Conservation (phyloP, 2,888 invertebrate genomes). For the Aporophyla lueneburgensis region DNA sequence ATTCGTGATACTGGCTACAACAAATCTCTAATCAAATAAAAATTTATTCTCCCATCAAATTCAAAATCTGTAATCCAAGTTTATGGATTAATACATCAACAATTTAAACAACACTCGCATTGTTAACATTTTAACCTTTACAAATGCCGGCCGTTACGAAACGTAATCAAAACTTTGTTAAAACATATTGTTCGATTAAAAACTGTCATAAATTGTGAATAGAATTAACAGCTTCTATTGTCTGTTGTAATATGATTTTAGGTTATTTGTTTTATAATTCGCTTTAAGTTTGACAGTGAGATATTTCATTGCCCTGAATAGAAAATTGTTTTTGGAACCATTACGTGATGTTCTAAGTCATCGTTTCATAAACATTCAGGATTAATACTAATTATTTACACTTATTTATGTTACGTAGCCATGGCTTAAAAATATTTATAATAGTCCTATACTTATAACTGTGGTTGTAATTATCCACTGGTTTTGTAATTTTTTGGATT, state of each 20-base stretch:
- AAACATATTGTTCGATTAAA: slow-evolving; percentile 43
- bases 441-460: too few species aligned
- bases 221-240: slow-evolving; percentile 31
- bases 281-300: not conserved
- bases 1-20: too few species aligned
- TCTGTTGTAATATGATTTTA: slow-evolving; percentile 21
- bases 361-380: not conserved
- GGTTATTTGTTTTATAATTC: slow-evolving; percentile 19
- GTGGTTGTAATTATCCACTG: too few species aligned
- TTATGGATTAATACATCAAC: slow-evolving; percentile 2
- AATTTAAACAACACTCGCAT: slow-evolving; percentile 32
- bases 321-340: not conserved
- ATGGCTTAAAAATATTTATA: too few species aligned
- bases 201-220: slow-evolving; percentile 44
- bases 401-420: too few species aligned
- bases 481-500: too few species aligned
- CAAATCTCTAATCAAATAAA: not conserved
- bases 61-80: not conserved
- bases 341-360: too few species aligned
- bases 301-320: not conserved
- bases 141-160: slow-evolving; percentile 29
- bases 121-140: slow-evolving; percentile 23
- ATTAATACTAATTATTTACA: not conserved
- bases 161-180: slow-evolving; percentile 53
- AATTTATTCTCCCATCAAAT: not conserved